Conservation (phyloP, 2,797 vertebrate species). For the Chromobotia macracanthus region DNA sequence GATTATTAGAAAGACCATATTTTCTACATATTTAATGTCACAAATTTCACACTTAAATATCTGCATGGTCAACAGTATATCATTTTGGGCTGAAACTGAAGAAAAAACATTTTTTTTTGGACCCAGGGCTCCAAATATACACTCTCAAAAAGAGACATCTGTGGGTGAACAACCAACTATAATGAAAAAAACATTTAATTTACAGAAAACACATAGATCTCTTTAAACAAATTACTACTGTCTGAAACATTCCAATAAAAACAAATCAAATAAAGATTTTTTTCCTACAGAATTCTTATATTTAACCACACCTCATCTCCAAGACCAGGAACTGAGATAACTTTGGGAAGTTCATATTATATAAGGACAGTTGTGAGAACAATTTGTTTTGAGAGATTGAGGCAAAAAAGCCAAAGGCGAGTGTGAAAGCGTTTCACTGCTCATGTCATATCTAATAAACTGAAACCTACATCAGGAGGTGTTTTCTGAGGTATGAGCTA, state of each 20-base stretch:
- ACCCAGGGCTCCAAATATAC: not conserved
- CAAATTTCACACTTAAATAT: not conserved
- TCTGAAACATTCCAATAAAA: constrained; percentile 21
- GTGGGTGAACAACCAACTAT: not conserved
- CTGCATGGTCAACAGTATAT: not conserved
- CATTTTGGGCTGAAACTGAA: not conserved
- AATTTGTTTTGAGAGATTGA: not conserved
- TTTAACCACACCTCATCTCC: not conserved
- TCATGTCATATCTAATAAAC: constrained; percentile 24
- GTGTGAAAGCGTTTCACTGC: constrained; percentile 15
- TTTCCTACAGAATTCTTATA: not conserved
- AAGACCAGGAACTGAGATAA: not conserved
- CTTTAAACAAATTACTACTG: constrained; percentile 22
- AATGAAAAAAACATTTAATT: constrained; percentile 22
- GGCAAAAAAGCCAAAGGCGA: constrained; percentile 2
- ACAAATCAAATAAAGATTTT: constrained; percentile 18
- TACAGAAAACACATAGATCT: constrained; percentile 19
- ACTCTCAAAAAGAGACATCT: not conserved
- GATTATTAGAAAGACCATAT: not conserved
- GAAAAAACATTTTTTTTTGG: constrained; percentile 12
- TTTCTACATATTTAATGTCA: not conserved
- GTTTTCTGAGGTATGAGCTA: constrained; percentile 1
- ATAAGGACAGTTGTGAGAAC: constrained; percentile 3
- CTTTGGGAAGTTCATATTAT: not conserved
- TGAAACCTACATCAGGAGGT: constrained; percentile 8